Base-by-base conservation (phyloP, 2,797 vertebrate genomes). In the Anisognathus igniventris region DNA sequence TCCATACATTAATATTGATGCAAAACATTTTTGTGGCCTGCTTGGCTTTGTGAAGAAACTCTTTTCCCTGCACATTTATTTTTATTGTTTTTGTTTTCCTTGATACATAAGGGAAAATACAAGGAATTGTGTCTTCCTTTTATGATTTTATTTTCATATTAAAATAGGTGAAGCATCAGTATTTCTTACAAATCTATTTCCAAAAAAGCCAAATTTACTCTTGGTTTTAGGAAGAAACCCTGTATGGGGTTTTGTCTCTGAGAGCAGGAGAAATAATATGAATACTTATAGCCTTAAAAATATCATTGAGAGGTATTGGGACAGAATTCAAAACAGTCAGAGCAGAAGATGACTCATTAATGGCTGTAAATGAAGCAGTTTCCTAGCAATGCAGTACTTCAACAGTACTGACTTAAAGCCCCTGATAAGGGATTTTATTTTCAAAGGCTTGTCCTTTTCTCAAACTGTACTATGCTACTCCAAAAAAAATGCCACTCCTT, bases 321-420 rank as follows among this genome's bases (percentile, higher is more conserved):
- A 48, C 47, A 68, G 58, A 92, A 79, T 74, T 88, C 65, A 87
- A 88, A 92, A 61, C 14, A 80, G 48, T 80, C 42, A 88, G 48
- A 89, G 57, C 12, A 83, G 50, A 77, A 57, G 33, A 83, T 44
- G 58, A 78, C 71, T 95, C 68, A 72, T 70, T 83, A 92, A 78
- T 85, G 58, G 35, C 54, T 57, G 37, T 45, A 92, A 96, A 95
- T 67, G 60, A 95, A 93, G 30, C 48, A 39, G 56, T 60, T 79
- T 60, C 58, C 66, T 87, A 79, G 70, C 54, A 84, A 75, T 84
- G 66, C 21, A 24, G 58, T 72, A 65, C 21, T 81, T 44, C 28
- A 92, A 31, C 27, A 79, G 33, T 35, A 92, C 15, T 62, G 40
- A 48, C 25, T 83, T 51, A 60, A 72, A 82, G 31, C 7, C 10